phyloP scores from a whole-genome alignment of 23 tunicate genomes.

The Trididemnum clinides region DNA sequence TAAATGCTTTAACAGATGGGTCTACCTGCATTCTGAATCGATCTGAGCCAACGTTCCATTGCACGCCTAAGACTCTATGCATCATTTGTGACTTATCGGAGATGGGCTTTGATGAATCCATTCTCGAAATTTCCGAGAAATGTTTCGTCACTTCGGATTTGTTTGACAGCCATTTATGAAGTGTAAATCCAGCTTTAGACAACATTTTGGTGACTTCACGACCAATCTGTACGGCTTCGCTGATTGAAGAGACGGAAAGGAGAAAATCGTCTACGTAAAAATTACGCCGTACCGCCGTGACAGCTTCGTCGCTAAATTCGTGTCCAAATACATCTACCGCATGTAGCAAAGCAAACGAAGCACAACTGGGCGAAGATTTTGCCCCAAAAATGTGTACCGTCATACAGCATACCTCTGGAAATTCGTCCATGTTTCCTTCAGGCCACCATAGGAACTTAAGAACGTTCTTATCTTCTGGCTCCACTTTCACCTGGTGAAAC shows the following conservation, averaged over 20 bases:
- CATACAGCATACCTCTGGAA: neutral
- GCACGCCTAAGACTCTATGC: neutral
- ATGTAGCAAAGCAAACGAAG: neutral
- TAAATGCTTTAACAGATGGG: neutral
- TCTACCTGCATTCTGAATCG: neutral
- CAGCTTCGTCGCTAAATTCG: neutral
- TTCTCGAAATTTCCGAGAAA: neutral
- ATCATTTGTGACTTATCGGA: neutral
- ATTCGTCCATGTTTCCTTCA: neutral
- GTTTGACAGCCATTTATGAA: neutral
- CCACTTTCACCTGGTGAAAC: neutral
- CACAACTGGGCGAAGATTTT: neutral
- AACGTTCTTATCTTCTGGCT: neutral
- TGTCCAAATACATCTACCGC: neutral
- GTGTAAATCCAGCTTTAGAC: neutral
- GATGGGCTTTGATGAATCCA: neutral
- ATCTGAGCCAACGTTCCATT: neutral
- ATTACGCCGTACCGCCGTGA: neutral
- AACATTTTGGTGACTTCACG: neutral
- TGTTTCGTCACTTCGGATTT: neutral
- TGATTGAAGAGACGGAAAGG: neutral
- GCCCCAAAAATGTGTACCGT: neutral
- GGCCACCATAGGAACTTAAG: neutral
- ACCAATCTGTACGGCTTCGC: neutral
- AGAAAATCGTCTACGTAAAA: conserved; percentile 1